Evolutionary conservation across 2,797 vertebrate genomes (phyloP).

Genomic region (Heterohyrax brucei): DNA sequence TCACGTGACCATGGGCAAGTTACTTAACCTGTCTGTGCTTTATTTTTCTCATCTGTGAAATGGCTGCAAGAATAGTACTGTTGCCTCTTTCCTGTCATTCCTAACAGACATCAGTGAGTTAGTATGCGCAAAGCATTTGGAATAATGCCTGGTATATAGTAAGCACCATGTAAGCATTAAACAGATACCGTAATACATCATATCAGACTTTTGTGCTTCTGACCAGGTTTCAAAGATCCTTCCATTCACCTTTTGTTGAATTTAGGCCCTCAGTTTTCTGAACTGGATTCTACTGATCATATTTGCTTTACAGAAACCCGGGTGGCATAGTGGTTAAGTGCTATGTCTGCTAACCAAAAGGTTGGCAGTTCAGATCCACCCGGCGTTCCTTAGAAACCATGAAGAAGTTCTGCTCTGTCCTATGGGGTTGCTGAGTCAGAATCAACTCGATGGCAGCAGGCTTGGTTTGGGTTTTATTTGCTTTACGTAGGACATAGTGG

Average conservation of each 20-base stretch:
- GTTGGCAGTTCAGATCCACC: too few relatives aligned
- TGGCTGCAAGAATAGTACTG: background rate
- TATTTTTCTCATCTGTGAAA: conserved; percentile 55
- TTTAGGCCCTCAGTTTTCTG: conserved; percentile 23
- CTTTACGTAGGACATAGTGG: too few relatives aligned
- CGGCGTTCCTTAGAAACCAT: too few relatives aligned
- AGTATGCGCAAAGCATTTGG: conserved; percentile 55
- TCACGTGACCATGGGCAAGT: background rate
- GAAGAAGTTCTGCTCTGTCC: too few relatives aligned
- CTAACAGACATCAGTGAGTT: background rate
- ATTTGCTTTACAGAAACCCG: conserved; percentile 27
- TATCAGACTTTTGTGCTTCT: conserved; percentile 22
- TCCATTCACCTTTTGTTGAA: conserved; percentile 58
- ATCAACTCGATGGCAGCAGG: too few relatives aligned
- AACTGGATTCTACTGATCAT: background rate
- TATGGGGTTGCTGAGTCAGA: too few relatives aligned
- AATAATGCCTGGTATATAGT: conserved; percentile 46
- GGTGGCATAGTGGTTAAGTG: too few relatives aligned
- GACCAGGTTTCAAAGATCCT: conserved; percentile 16
- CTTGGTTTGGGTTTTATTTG: too few relatives aligned
- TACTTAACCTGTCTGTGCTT: conserved; percentile 15
- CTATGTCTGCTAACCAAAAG: too few relatives aligned
- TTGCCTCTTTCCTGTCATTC: background rate
- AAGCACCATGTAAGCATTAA: conserved; percentile 31
- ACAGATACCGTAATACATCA: background rate